A percentile compares a stretch with the other conserved stretches of the same genome.
phyloP scores from a whole-genome alignment of 2,888 invertebrate genomes.

The Caprella mutica region DNA sequence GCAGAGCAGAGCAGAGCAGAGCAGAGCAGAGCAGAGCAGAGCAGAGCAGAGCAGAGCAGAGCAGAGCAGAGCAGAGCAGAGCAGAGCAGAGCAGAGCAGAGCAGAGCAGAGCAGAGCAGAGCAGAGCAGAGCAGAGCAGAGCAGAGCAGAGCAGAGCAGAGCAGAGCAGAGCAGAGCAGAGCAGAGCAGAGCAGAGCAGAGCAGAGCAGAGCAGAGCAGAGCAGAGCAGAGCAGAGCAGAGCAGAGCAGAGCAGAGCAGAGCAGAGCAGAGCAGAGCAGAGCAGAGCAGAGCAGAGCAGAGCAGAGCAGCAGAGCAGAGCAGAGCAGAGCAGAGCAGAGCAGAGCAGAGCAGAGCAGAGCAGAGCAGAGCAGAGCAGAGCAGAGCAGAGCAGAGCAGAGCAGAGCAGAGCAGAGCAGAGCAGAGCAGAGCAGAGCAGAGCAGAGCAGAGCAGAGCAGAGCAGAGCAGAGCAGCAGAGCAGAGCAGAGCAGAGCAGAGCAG shows the following conservation, averaged over 20 bases:
- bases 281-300: background rate
- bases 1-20: background rate
- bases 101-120: background rate
- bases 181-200: background rate
- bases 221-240: background rate
- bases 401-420: background rate
- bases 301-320: background rate
- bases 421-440: background rate
- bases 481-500: background rate
- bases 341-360: background rate
- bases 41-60: background rate
- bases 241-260: background rate
- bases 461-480: background rate
- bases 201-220: background rate
- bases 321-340: background rate
- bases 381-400: background rate
- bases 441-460: background rate
- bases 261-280: background rate
- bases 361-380: background rate
- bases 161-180: background rate
- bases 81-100: background rate
- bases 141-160: background rate
- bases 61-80: background rate
- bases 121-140: background rate
- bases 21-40: background rate